Evolutionary conservation across 92 coral and sea anemone species (phyloP), one percentile per base, ranked within the genome.

Genomic region (Epizoanthus stellaris): DNA sequence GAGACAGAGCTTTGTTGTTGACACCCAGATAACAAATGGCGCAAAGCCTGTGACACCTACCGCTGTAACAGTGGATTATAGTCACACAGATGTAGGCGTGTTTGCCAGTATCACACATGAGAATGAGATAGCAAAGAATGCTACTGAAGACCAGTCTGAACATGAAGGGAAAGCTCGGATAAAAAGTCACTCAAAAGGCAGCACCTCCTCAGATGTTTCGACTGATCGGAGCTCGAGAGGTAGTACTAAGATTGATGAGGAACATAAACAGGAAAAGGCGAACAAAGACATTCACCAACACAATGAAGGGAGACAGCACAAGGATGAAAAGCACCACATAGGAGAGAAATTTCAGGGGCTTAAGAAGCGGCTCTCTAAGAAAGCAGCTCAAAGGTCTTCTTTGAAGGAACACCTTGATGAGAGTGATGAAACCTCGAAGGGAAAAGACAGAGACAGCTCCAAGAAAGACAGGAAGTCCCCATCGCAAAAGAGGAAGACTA

Each of bases 221-320:
- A 57, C 69, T 39, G 70, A 77, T 34, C 82, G 82, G 3, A 77
- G 82, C 45, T 77, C 82, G 8, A 77, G 82, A 40, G 58, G 82
- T 5, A 77, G 82, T 40, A 4, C 70, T 5, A 77, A 77, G 70
- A 59, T 77, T 17, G 82, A 77, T 11, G 82, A 77, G 42, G 82
- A 77, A 43, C 54, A 39, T 38, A n/a, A 23, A 42, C 34, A 34
- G 43, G 82, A 60, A 15, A 76, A 60, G 13, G 69, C 12, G 4
- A 53, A 56, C 4, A 70, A 16, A 13, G 57, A 42, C 4, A 20
- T 12, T 75, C 62, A 17, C 9, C 70, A 61, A 40, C 70, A 77
- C 82, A 77, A 40, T 68, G 70, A 60, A 9, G 70, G 63, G 5
- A 77, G 49, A 62, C 82, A 60, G 15, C 45, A 56, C 25, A 75